Conservation (phyloP, 2,797 vertebrate genomes). For the Thripadectes ignobilis region DNA sequence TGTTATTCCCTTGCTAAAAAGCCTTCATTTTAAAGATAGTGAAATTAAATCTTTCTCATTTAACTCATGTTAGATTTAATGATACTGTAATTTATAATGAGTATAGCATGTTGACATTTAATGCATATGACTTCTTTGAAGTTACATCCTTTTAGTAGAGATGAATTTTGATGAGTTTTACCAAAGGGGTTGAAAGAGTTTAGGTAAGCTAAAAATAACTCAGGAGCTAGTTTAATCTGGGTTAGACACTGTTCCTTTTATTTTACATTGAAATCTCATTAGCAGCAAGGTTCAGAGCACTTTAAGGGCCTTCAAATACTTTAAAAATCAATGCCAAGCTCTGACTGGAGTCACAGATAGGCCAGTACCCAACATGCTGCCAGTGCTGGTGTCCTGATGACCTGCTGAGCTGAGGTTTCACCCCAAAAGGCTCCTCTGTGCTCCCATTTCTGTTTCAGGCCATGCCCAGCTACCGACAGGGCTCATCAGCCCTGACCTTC, state of each 20-base stretch:
- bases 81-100: constrained; percentile 66
- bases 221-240: constrained; percentile 21
- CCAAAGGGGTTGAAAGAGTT: constrained; percentile 52
- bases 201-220: constrained; percentile 52
- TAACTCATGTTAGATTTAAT: constrained; percentile 59
- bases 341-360: neutral
- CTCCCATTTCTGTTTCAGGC: neutral
- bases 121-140: constrained; percentile 65
- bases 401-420: neutral
- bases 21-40: constrained; percentile 17
- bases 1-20: constrained; percentile 1
- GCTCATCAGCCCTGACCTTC: neutral
- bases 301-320: neutral
- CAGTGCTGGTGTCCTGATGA: neutral
- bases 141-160: constrained; percentile 52
- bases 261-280: constrained; percentile 63
- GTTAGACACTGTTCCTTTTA: constrained; percentile 59
- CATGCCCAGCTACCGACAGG: neutral
- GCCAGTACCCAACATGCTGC: neutral
- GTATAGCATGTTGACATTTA: constrained; percentile 59
- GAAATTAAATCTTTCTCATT: constrained; percentile 45
- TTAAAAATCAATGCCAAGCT: neutral
- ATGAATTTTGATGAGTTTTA: constrained; percentile 65
- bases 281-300: neutral
- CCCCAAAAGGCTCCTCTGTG: neutral